Percentiles rank a stretch among this genome's conserved stretches.
These are phyloP conservation scores for Pelagia noctiluca DNA, from an alignment of 30 jellyfish, hydroid and myxozoan species.

Conservation along the genomic window DNA sequence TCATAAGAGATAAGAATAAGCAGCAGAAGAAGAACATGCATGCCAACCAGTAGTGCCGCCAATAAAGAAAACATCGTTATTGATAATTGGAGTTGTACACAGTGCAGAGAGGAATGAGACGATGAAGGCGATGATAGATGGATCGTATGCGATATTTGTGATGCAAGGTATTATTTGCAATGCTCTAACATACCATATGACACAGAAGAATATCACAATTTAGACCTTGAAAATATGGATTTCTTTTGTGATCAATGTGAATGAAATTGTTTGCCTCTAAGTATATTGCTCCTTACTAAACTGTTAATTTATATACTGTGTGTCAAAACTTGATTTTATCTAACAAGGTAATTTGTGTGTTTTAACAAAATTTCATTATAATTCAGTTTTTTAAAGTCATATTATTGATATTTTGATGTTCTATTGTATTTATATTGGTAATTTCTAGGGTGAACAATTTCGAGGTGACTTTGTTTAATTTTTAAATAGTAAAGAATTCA, in stretches of 20 bases:
- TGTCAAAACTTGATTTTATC: too few species aligned
- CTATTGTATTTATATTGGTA: too few species aligned
- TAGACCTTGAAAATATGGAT: constrained; percentile 1
- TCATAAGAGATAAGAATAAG: too few species aligned
- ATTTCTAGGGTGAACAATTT: background rate
- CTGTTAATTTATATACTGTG: too few species aligned
- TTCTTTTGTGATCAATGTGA: too few species aligned
- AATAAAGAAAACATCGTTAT: background rate
- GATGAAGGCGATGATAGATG: background rate
- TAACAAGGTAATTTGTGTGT: too few species aligned
- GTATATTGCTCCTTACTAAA: too few species aligned
- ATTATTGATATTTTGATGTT: too few species aligned
- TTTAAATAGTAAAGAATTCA: background rate
- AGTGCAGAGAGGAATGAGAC: background rate
- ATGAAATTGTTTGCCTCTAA: too few species aligned
- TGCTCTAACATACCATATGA: background rate
- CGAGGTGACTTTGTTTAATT: background rate
- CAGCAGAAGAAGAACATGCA: background rate
- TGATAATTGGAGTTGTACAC: background rate
- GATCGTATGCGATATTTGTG: background rate
- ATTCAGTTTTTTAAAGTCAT: too few species aligned
- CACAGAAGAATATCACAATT: background rate
- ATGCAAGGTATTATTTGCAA: background rate
- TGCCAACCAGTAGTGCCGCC: background rate
- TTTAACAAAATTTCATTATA: too few species aligned